phyloP scores from a whole-genome alignment of 2,888 invertebrate genomes.

The Apamea anceps region DNA sequence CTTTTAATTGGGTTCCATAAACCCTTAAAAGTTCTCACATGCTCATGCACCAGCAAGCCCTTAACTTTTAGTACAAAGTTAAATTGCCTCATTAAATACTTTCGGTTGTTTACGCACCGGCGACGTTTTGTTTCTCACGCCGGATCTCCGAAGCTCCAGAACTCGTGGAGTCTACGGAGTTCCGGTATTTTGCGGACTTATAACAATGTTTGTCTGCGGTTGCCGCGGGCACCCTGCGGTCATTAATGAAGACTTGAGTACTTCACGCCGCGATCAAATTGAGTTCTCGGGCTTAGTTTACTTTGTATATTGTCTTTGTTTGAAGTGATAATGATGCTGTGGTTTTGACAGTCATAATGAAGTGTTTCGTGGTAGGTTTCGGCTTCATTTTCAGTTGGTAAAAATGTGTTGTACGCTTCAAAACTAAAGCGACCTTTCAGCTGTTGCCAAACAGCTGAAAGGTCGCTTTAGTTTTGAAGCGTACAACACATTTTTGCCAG shows the following conservation, averaged over 20 bases:
- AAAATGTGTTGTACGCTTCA: too few species aligned
- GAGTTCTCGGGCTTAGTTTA: slow-evolving; percentile 16
- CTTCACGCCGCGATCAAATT: slow-evolving; percentile 26
- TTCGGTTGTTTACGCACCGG: slow-evolving; percentile 30
- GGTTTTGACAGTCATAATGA: slow-evolving; percentile 29
- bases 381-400: neutral
- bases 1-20: slow-evolving; percentile 29
- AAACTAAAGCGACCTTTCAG: too few species aligned
- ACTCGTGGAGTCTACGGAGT: slow-evolving; percentile 23
- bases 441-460: neutral
- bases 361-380: neutral
- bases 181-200: slow-evolving; percentile 47
- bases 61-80: slow-evolving; percentile 44
- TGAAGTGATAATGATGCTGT: slow-evolving; percentile 25
- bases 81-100: slow-evolving; percentile 62
- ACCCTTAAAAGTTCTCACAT: neutral
- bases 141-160: slow-evolving; percentile 8
- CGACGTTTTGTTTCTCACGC: slow-evolving; percentile 21
- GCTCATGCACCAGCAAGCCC: neutral
- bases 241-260: slow-evolving; percentile 21
- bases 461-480: neutral
- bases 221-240: slow-evolving; percentile 24
- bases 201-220: slow-evolving; percentile 54
- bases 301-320: slow-evolving; percentile 24
- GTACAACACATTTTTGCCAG: neutral